Conservation (phyloP, 1,140 invertebrate species). For the Diprion similis region DNA sequence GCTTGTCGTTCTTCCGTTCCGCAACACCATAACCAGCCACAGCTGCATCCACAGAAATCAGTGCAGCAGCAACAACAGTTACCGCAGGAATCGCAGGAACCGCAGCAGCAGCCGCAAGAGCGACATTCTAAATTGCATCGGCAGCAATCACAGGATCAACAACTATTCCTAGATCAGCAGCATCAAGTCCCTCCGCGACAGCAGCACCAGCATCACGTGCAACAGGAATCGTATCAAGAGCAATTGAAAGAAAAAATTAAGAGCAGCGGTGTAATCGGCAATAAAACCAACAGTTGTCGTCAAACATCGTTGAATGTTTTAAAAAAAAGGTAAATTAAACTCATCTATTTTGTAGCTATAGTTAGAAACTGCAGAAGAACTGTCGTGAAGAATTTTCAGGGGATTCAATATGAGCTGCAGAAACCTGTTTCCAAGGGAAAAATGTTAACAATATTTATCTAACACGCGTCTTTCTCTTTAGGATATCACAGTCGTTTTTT, state of each 20-base stretch:
- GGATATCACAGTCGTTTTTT: neutral
- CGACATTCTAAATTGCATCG: neutral
- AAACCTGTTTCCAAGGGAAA: no score
- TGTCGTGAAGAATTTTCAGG: conserved; percentile 12
- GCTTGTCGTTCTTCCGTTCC: conserved; percentile 14
- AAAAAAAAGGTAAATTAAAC: neutral
- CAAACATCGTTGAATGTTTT: neutral
- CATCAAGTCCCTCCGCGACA: neutral
- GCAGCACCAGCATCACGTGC: conserved; percentile 11
- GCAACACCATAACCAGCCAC: neutral
- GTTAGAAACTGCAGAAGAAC: neutral
- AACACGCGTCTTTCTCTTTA: neutral
- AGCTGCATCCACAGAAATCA: neutral
- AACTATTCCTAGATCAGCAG: neutral
- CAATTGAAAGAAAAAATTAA: neutral
- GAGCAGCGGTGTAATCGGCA: neutral
- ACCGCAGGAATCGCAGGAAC: neutral
- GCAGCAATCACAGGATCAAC: neutral
- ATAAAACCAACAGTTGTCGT: neutral
- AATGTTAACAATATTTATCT: no score
- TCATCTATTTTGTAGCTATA: no score
- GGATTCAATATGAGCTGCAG: no score
- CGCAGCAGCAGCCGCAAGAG: neutral
- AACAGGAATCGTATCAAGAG: conserved; percentile 12
- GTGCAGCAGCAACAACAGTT: neutral